Conservation (phyloP, 2,113 vertebrate species). For the Phasianus colchicus region DNA sequence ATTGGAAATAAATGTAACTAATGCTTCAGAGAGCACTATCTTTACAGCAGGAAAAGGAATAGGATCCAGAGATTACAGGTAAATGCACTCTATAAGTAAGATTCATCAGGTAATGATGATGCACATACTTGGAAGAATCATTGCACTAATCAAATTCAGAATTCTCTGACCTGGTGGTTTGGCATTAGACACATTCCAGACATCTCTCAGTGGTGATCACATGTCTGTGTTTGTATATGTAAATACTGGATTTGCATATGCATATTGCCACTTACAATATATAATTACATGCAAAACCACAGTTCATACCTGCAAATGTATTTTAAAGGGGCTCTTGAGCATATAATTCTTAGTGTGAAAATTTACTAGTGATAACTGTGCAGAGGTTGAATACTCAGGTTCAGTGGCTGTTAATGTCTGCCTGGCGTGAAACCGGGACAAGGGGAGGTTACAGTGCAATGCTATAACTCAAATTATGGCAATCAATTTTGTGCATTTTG, state of each 20-base stretch:
- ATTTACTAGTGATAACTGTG: background rate
- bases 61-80: background rate
- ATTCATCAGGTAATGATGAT: background rate
- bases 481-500: no score
- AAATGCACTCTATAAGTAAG: background rate
- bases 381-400: background rate
- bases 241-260: background rate
- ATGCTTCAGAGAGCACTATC: background rate
- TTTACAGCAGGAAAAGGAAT: background rate
- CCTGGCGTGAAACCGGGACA: no score
- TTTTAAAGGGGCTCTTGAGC: background rate
- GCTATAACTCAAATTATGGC: no score
- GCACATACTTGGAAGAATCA: background rate
- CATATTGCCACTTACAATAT: background rate
- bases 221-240: background rate
- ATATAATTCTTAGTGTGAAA: background rate
- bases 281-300: background rate
- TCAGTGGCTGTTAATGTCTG: no score
- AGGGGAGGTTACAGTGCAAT: no score
- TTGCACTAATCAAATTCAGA: background rate
- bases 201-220: background rate
- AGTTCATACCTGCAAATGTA: background rate
- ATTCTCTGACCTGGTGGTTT: background rate
- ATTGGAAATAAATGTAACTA: background rate
- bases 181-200: slow-evolving; percentile 3